Conservation (phyloP, 2,797 vertebrate species). For the Alca torda region DNA sequence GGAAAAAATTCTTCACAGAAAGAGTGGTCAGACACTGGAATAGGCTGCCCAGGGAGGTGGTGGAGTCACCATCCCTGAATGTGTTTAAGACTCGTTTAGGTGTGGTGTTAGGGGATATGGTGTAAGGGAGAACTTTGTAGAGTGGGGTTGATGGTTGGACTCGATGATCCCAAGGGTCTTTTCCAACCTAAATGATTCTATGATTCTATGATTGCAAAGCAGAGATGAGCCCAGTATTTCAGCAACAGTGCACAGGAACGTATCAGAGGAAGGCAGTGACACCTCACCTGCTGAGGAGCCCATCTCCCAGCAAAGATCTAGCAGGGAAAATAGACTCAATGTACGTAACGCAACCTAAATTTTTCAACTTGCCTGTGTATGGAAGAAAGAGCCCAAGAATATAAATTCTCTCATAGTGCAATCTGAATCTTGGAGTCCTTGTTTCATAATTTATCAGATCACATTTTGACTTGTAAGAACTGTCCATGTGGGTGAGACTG, state of each 20-base stretch:
- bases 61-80: no score
- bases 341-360: not conserved
- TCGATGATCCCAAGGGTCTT: no score
- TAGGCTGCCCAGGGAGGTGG: no score
- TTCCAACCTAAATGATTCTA: no score
- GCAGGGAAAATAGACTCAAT: not conserved
- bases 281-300: conserved; percentile 3
- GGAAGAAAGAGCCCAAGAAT: not conserved
- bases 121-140: no score
- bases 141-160: no score
- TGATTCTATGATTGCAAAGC: not conserved
- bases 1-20: no score
- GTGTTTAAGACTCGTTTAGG: no score
- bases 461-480: not conserved
- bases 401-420: not conserved
- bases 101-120: no score
- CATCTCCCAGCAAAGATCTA: not conserved
- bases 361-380: not conserved
- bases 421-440: not conserved
- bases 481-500: not conserved
- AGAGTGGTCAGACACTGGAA: no score
- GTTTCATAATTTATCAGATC: conserved; percentile 9
- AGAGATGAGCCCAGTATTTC: conserved; percentile 10
- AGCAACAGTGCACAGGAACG: not conserved
- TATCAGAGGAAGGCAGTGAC: not conserved